Percentiles rank a stretch among this genome's conserved stretches.
These are phyloP conservation scores for Meteorus cinctellus DNA, from an alignment of 2,888 invertebrate species.

Conservation along the genomic window DNA sequence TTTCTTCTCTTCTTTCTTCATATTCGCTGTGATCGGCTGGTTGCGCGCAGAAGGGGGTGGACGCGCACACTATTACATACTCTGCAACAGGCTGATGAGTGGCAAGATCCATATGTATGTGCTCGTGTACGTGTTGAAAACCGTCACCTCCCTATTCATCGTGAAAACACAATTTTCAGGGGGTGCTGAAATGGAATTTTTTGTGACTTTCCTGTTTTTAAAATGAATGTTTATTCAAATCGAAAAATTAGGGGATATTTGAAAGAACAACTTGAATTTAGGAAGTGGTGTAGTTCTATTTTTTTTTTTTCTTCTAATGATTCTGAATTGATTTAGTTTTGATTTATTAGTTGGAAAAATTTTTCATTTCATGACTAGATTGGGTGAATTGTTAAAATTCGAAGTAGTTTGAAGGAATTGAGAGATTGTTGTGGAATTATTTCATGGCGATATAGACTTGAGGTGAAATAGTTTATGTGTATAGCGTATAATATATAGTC, in stretches of 20 bases:
- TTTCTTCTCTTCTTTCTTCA: slow-evolving; percentile 27
- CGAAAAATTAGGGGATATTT: background rate
- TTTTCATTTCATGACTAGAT: too few species aligned
- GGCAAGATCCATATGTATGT: slow-evolving; percentile 54
- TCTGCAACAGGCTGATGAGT: slow-evolving; percentile 72
- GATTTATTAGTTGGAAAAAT: too few species aligned
- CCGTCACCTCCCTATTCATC: slow-evolving; percentile 39
- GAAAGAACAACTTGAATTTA: background rate
- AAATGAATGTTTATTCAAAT: slow-evolving; percentile 13
- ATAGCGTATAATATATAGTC: background rate
- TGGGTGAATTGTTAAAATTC: too few species aligned
- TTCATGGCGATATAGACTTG: too few species aligned
- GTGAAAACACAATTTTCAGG: background rate
- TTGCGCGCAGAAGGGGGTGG: slow-evolving; percentile 49
- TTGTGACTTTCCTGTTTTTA: slow-evolving; percentile 14
- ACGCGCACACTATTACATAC: slow-evolving; percentile 28
- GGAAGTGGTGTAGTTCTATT: background rate
- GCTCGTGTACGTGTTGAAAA: background rate
- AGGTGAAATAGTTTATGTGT: background rate
- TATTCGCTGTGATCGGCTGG: slow-evolving; percentile 14
- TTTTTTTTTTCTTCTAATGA: background rate
- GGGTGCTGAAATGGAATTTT: background rate
- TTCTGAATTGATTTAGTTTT: too few species aligned
- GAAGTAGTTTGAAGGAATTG: too few species aligned
- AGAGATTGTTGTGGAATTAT: too few species aligned